Percentiles rank a stretch among this genome's conserved stretches.
Evolutionary conservation across 2,113 vertebrate species (phyloP).

Genomic region (Vireo altiloquus): DNA sequence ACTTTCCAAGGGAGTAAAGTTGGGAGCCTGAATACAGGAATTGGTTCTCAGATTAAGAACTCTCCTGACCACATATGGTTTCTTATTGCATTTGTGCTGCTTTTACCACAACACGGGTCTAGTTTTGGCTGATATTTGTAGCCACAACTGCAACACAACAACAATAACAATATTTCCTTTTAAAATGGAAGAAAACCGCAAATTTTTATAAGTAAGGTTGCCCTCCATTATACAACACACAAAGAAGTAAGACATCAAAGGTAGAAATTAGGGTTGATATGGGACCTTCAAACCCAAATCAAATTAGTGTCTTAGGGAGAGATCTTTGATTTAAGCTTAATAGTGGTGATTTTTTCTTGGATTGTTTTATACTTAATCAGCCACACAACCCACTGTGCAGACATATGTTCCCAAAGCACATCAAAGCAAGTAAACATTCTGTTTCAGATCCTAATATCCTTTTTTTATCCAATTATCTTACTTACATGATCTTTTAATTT

Average conservation of each 20-base stretch:
- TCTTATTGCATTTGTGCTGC: neutral
- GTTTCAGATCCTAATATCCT: conserved; percentile 64
- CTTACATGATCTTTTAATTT: conserved; percentile 66
- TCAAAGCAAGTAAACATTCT: conserved; percentile 72
- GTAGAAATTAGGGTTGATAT: conserved; percentile 4
- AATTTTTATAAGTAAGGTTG: conserved; percentile 38
- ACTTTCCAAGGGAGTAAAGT: neutral
- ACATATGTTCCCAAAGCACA: conserved; percentile 63
- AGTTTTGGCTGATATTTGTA: neutral
- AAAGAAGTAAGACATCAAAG: conserved; percentile 53
- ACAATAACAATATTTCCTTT: conserved; percentile 39
- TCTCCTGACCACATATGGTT: neutral
- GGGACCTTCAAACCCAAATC: conserved; percentile 50
- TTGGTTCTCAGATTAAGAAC: neutral
- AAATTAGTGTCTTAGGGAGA: conserved; percentile 61
- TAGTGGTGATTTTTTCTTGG: conserved; percentile 48
- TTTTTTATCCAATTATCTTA: conserved; percentile 70
- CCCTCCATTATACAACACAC: conserved; percentile 31
- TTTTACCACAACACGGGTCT: neutral
- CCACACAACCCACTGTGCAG: conserved; percentile 44
- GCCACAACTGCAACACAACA: conserved; percentile 27
- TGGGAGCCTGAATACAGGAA: neutral
- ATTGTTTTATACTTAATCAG: conserved; percentile 65
- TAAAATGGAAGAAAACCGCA: conserved; percentile 4
- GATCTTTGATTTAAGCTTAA: conserved; percentile 68